Evolutionary conservation across 2,888 invertebrate genomes (phyloP), one percentile per base, ranked within the genome.

Genomic region (Zhengitettix transpicula): DNA sequence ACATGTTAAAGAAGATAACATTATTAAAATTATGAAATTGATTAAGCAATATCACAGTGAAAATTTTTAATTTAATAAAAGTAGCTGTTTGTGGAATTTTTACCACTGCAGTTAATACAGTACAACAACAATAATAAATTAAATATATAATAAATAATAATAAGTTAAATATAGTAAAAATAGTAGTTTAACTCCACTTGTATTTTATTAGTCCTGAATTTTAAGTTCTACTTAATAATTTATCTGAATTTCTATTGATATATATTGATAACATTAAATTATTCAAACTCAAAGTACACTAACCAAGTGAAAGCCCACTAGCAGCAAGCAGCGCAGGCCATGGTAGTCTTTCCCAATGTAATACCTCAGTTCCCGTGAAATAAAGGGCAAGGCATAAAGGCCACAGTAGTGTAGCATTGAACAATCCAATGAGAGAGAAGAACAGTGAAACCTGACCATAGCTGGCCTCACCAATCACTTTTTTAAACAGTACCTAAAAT

Each of bases 401-500:
- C 94, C 95, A 95, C 68, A 95, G 78, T 61, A 96, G 76, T 9
- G 89, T 78, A 16, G 90, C 87, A 73, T 94, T 93, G 70, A 94
- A 81, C 66, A 93, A 77, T 56, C 96, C 96, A 67, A 97, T 81
- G 42, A 92, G 82, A 0, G 93, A 89, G 77, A 96, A 94, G 75
- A 96, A 94, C 66, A 97, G 76, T 2, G 96, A 92, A 59, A 94
- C 86, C 75, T 95, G 93, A 8, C 92, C 94, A 61, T 89, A 85
- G 61, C 88, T 90, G 62, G 94, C 91, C 69, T 93, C 92, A 14
- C 95, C 95, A 75, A 96, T 87, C 66, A 94, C 86, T 76, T 92
- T 91, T 70, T 92, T 89, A 76, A 95, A 95, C 70, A 94, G 81
- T 68, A 97, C 95, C 91, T 95, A 71, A n/a, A 28, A 28, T 28